Base-by-base conservation (phyloP, 2,797 vertebrate genomes). In the Echiichthys vipera region DNA sequence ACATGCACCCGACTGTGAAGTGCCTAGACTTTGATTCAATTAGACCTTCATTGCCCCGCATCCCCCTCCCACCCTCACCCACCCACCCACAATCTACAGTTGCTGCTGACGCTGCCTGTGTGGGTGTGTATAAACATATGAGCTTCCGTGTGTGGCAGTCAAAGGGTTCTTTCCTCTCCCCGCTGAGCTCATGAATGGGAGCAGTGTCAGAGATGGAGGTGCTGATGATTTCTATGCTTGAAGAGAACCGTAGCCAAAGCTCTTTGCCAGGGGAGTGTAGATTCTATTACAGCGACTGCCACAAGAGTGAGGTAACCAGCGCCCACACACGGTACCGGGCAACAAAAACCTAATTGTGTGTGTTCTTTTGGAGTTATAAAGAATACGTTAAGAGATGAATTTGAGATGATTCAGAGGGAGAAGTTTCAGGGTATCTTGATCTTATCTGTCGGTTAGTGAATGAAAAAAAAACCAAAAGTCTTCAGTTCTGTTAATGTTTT, bases 271-370 rank as follows among this genome's bases (percentile, higher is more conserved):
- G 90, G 81, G 92, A 94, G 80, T 88, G 89, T 88, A 93, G 90
- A 63, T 92, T 92, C 79, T 92, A 92, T 91, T 91, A 92, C 81
- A 63, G 84, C 71, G 87, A 92, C 89, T 92, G 92, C 85, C 82
- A 90, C 88, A 92, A 94, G 88, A 93, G 88, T 57, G 93, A 95
- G 95, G 94, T 95, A 94, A 93, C 77, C 39, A 40, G 73, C 66
- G 70, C 70, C 62, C 80, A 73, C 77, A 80, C 83, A 43, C 70
- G 49, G 51, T 37, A 75, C 80, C 46, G 70, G 73, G 79, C 65
- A 82, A 84, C 75, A 58, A 71, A 81, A 84, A 65, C 32, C 59
- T 53, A 46, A 24, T 59, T 49, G 29, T 42, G 34, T 58, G 47
- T 62, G 29, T 67, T 67, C 13, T 57, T 25, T 43, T 46, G 12